Conservation (phyloP, 2,113 vertebrate species). For the Opisthocomus hoazin region DNA sequence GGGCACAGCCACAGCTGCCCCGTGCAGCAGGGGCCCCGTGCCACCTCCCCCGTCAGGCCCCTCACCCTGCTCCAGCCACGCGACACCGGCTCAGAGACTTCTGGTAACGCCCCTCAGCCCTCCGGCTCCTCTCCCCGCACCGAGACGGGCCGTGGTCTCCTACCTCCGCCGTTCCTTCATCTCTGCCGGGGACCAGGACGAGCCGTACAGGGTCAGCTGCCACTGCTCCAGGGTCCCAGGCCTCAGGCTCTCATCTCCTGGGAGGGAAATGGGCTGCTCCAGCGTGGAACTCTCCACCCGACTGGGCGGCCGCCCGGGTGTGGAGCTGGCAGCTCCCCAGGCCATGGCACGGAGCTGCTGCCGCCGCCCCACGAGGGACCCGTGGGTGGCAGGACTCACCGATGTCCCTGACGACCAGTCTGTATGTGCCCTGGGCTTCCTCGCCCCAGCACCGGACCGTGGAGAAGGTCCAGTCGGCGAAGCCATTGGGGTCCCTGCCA, state of each 20-base stretch:
- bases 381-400: slow-evolving; percentile 65
- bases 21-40: too few species aligned
- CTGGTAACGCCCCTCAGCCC: accelerated
- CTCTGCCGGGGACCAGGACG: slow-evolving; percentile 80
- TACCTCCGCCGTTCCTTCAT: slow-evolving; percentile 84
- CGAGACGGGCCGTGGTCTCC: not conserved
- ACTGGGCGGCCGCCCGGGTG: not conserved
- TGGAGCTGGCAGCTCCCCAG: not conserved
- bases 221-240: slow-evolving; percentile 78
- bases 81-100: not conserved
- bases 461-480: slow-evolving; percentile 94
- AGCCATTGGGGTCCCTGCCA: slow-evolving; percentile 81
- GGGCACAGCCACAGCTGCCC: too few species aligned
- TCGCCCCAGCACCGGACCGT: slow-evolving; percentile 97
- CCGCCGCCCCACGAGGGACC: accelerated
- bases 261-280: not conserved
- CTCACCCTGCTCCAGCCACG: too few species aligned
- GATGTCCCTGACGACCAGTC: slow-evolving; percentile 79
- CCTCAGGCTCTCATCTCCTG: slow-evolving; percentile 63
- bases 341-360: accelerated
- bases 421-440: slow-evolving; percentile 81
- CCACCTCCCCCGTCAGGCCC: too few species aligned
- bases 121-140: not conserved
- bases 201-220: slow-evolving; percentile 92
- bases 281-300: accelerated